Evolutionary conservation across 2,113 vertebrate species (phyloP).

Genomic region (Dasyornis broadbenti): DNA sequence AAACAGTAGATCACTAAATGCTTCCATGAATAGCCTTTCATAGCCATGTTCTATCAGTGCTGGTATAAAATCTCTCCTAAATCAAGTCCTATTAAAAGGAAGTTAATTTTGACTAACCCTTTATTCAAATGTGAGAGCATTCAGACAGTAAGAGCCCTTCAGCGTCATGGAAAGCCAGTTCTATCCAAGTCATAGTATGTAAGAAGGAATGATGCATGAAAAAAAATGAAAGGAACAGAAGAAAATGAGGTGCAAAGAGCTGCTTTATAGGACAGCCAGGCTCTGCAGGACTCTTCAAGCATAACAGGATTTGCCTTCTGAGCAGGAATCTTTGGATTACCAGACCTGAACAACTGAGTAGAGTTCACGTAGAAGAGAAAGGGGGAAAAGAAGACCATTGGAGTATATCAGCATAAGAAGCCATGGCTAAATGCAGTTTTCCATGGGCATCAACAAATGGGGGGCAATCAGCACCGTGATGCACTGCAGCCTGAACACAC

Average conservation of each 20-base stretch:
- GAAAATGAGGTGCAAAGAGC: conserved; percentile 31
- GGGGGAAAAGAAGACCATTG: background rate
- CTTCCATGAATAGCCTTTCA: background rate
- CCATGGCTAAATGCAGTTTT: background rate
- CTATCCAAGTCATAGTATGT: background rate
- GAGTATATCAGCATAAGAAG: background rate
- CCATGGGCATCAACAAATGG: background rate
- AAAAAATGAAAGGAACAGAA: background rate
- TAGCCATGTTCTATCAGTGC: background rate
- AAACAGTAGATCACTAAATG: background rate
- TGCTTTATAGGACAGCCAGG: background rate
- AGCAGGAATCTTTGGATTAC: conserved; percentile 21
- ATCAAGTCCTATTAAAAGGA: background rate
- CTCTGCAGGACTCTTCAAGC: conserved; percentile 13
- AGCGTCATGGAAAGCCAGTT: background rate
- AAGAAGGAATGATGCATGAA: background rate
- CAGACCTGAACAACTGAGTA: background rate
- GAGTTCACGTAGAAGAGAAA: background rate
- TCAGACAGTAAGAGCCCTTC: background rate
- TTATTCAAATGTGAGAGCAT: background rate
- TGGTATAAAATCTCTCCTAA: background rate
- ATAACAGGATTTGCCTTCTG: conserved; percentile 30
- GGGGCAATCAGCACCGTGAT: background rate
- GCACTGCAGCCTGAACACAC: background rate
- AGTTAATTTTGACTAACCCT: conserved; percentile 7